Evolutionary conservation across 1,140 invertebrate species (phyloP), one percentile per base, ranked within the genome.

Genomic region (Trinorchestia longiramus): DNA sequence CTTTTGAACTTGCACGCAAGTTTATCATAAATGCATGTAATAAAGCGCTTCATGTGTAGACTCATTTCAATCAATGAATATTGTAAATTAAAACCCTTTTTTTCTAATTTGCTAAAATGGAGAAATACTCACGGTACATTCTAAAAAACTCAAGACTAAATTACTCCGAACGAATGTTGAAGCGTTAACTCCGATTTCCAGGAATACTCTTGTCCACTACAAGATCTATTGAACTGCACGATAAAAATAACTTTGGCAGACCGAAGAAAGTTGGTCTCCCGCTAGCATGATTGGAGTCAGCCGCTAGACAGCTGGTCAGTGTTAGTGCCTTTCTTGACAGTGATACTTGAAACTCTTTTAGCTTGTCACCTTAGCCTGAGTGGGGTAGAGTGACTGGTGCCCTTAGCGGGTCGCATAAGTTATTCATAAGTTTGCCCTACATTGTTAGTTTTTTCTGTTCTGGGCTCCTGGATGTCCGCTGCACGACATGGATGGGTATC

Each of bases 291-390:
- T 77, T 77, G 62, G 62, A 77, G 62, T 77, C 62, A 77, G 62
- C 15, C 15, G 15, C 62, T 36, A 77, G 62, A 77, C 62, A 77
- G 62, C 62, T 77, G 62, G 62, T 77, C 62, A 77, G 62, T 36
- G 62, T 77, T 77, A 77, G 62, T 77, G 62, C 62, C 62, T 77
- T 77, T 77, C 62, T 77, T 77, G 62, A 77, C 62, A 77, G 62
- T 77, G 62, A 77, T 77, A 77, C 62, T 77, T 28, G 62, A 77
- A 77, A 77, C 62, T 77, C 62, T 77, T 77, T 77, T 77, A 77
- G 62, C 62, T 77, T 77, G 62, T 77, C 62, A 77, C 62, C 62
- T 36, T 28, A 11, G 62, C 62, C 62, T 28, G 36, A 77, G 62
- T 77, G 28, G 62, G 28, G 62, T 36, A 77, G 62, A 77, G 62